phyloP scores from a whole-genome alignment of 2,797 vertebrate genomes.

The Chelonia mydas region DNA sequence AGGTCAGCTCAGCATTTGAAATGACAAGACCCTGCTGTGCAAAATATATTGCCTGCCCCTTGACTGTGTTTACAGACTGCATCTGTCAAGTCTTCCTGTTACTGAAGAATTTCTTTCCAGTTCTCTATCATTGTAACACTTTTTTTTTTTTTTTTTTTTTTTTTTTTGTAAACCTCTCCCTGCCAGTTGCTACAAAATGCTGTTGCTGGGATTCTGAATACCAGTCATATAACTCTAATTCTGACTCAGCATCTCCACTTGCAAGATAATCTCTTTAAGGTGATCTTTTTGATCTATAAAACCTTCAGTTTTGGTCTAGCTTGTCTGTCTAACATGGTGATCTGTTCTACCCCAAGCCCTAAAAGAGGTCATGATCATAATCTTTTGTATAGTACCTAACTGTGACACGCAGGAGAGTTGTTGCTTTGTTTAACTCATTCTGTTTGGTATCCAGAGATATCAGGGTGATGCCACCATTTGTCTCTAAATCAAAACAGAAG shows the following conservation, averaged over 20 bases:
- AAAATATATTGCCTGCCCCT: not conserved
- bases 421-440: not conserved
- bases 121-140: not conserved
- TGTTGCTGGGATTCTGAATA: conserved; percentile 2
- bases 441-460: not conserved
- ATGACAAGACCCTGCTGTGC: not conserved
- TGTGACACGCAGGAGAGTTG: not conserved
- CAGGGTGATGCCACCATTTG: not conserved
- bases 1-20: conserved; percentile 26
- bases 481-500: not conserved
- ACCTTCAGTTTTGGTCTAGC: not conserved
- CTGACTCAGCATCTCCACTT: not conserved
- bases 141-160: not conserved
- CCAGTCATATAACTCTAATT: conserved; percentile 1
- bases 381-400: not conserved
- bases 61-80: not conserved
- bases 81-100: not conserved
- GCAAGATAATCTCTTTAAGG: not conserved
- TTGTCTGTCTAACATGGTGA: not conserved
- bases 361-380: not conserved
- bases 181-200: not conserved
- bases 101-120: not conserved
- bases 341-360: not conserved
- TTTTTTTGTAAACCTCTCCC: not conserved
- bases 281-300: not conserved